Conservation (phyloP, 2,888 invertebrate species). For the Cerastis rubricosa region DNA sequence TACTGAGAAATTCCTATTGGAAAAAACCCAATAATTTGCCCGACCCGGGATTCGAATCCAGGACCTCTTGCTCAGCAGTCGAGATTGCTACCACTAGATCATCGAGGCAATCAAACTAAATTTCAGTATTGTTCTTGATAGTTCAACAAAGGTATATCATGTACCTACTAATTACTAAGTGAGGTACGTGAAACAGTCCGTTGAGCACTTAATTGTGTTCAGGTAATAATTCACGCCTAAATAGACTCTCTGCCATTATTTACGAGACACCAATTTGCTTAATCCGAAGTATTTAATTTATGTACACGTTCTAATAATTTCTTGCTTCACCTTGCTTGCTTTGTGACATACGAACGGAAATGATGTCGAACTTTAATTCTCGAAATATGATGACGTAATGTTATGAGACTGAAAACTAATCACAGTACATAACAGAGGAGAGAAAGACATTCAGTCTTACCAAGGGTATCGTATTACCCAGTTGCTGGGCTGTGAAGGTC, state of each 20-base stretch:
- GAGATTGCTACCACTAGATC: no score
- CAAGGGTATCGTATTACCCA: no score
- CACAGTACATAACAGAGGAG: no score
- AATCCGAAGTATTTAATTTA: slow-evolving; percentile 67
- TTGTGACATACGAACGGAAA: slow-evolving; percentile 28
- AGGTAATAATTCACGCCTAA: slow-evolving; percentile 61
- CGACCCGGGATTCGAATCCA: no score
- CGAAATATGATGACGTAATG: not conserved
- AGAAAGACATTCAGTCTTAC: no score
- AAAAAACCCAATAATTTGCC: no score
- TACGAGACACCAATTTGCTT: slow-evolving; percentile 72
- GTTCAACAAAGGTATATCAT: not conserved
- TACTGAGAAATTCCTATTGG: no score
- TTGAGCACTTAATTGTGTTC: slow-evolving; percentile 46
- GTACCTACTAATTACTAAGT: slow-evolving; percentile 12
- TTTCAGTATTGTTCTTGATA: not conserved
- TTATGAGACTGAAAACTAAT: not conserved
- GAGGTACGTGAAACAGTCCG: slow-evolving; percentile 21
- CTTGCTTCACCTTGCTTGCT: slow-evolving; percentile 35
- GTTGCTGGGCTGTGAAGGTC: no score
- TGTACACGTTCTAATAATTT: slow-evolving; percentile 55
- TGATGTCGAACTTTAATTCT: not conserved
- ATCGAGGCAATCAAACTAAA: not conserved
- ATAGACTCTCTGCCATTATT: slow-evolving; percentile 70
- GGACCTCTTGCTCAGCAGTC: no score